Percentiles rank a stretch among this genome's conserved stretches.
Conservation (phyloP, 23 tunicate species). For the Diplosoma virens region DNA sequence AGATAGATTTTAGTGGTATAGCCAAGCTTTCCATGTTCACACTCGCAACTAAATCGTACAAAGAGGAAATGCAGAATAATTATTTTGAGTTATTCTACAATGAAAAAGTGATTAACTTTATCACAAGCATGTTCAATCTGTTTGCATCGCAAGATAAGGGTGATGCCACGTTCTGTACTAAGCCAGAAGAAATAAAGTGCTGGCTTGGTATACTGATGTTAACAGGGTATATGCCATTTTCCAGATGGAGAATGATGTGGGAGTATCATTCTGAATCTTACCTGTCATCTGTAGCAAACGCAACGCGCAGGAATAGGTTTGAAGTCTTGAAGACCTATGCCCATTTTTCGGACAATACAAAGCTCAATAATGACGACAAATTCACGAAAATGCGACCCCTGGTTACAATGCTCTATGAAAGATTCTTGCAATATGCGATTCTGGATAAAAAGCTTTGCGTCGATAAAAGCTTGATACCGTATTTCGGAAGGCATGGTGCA, state of each 20-base stretch:
- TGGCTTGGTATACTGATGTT: constrained; percentile 2
- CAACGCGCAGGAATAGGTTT: neutral
- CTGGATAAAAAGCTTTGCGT: constrained; percentile 1
- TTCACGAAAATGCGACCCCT: neutral
- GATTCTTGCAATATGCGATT: constrained; percentile 11
- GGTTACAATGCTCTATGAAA: neutral
- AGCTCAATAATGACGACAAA: neutral
- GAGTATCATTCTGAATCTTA: constrained; percentile 1
- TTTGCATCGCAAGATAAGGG: neutral
- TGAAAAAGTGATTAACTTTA: neutral
- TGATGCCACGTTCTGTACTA: neutral
- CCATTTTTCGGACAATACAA: neutral
- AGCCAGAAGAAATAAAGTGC: constrained; percentile 6
- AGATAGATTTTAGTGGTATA: no score
- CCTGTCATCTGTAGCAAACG: constrained; percentile 2
- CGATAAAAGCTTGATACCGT: neutral
- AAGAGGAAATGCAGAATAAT: no score
- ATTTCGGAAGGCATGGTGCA: constrained; percentile 10
- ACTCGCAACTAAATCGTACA: no score
- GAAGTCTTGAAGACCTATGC: constrained; percentile 3
- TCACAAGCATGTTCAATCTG: constrained; percentile 4
- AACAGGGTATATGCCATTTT: neutral
- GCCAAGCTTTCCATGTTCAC: no score
- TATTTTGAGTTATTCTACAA: neutral
- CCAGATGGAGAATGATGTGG: constrained; percentile 14